Base-by-base conservation (phyloP, 2,113 vertebrate genomes). In the Seriola rivoliana region DNA sequence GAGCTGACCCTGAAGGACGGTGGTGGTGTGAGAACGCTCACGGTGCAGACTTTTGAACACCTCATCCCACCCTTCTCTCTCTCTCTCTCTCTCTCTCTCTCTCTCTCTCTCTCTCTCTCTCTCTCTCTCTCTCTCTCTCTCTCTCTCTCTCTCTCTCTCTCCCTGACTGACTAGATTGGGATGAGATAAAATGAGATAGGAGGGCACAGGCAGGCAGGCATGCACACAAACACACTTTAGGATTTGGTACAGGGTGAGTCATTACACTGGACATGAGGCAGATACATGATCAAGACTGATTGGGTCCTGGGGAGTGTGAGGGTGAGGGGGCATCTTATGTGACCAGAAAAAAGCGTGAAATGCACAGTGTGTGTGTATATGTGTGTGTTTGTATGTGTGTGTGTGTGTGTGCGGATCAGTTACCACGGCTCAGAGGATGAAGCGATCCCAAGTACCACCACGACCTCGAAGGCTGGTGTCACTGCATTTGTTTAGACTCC, bases 1-100 rank as follows among this genome's bases (percentile, higher is more conserved):
- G 57, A 46, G 38, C 1, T 62, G 79, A 73, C 82, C 83, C 54
- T 80, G 69, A 90, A 85, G 74, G 80, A 80, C 36, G 21, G 40
- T 5, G 32, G 50, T 29, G 29, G 50, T 19, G 29, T 42, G 59
- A 65, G 42, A 80, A 62, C 12, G n/a, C 65, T 86, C 58, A 23
- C 48, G 4, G 40, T 13, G 3, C 44, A 75, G 71, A 71, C 66
- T 67, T 81, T 64, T 81, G 38, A 84, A 82, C 59, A 84, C 64
- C 64, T 77, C 42, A 29, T 46, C 38, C 3, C 25, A 75, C 65
- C 34, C 3, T 4, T 85, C 73, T 2, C 25, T 29, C 25, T 29
- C 25, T 29, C 25, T 29, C 25, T 29, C 25, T 29, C 25, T 29
- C 25, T 29, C 25, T 29, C 25, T 29, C 25, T 29, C 25, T 29